phyloP scores from a whole-genome alignment of 2,888 invertebrate species.

The Synanthedon myopaeformis region DNA sequence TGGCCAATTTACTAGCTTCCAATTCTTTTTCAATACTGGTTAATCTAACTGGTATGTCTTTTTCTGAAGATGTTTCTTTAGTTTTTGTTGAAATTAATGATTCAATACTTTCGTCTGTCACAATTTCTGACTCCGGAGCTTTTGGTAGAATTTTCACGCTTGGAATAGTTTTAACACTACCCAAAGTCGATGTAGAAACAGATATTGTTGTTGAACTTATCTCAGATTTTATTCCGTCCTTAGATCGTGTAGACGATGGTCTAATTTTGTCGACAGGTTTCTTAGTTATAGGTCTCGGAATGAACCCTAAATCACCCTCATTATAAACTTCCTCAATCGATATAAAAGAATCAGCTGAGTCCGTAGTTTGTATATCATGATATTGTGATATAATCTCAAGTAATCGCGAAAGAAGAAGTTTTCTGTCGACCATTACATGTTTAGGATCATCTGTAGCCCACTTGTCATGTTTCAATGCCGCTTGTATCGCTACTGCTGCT shows the following conservation, averaged over 20 bases:
- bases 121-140: conserved; percentile 17
- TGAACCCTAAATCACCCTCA: conserved; percentile 76
- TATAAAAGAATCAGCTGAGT: conserved; percentile 51
- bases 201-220: conserved; percentile 15
- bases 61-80: conserved; percentile 16
- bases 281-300: conserved; percentile 60
- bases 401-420: conserved; percentile 66
- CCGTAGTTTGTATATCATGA: conserved; percentile 44
- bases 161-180: conserved; percentile 47
- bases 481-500: conserved; percentile 72
- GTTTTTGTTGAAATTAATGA: conserved; percentile 49
- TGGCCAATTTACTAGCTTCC: conserved; percentile 41
- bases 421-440: conserved; percentile 52
- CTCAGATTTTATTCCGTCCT: conserved; percentile 13
- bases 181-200: conserved; percentile 24
- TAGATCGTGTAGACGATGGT: conserved; percentile 13
- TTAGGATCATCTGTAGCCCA: conserved; percentile 42
- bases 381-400: conserved; percentile 62
- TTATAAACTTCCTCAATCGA: conserved; percentile 69
- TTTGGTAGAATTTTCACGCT: conserved; percentile 38
- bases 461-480: conserved; percentile 64
- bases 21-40: conserved; percentile 28
- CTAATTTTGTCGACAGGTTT: conserved; percentile 19
- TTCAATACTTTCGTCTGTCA: conserved; percentile 35
- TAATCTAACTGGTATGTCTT: conserved; percentile 19